Evolutionary conservation across 2,113 vertebrate genomes (phyloP).

Genomic region (Tichodroma muraria): DNA sequence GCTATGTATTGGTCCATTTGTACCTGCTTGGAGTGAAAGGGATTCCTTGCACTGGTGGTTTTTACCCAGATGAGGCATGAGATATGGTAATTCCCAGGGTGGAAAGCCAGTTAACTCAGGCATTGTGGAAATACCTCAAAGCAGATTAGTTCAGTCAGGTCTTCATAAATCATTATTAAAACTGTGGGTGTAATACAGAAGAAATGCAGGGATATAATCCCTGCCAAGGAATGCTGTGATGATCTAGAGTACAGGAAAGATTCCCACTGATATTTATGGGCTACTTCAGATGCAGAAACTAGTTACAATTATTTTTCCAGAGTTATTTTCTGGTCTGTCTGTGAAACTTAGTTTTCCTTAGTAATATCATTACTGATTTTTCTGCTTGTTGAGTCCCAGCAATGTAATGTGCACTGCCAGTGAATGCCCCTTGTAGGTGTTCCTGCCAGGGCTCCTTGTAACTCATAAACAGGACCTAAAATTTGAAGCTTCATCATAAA

Average conservation of each 20-base stretch:
- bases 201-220: not conserved
- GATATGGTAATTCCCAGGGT: not conserved
- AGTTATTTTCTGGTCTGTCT: not conserved
- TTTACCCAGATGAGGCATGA: not conserved
- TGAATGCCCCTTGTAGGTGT: not conserved
- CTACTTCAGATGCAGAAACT: not conserved
- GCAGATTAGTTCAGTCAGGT: not conserved
- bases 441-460: not conserved
- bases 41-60: not conserved
- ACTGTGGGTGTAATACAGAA: not conserved
- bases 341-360: not conserved
- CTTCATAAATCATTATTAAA: not conserved
- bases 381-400: not conserved
- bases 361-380: not conserved
- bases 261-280: not conserved
- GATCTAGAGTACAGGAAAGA: not conserved
- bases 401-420: no score
- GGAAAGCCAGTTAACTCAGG: not conserved
- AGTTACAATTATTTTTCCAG: not conserved
- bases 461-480: not conserved
- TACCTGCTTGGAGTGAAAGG: not conserved
- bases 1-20: rapidly evolving
- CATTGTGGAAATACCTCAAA: rapidly evolving
- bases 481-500: not conserved
- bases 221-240: not conserved